These are phyloP conservation scores for Neria commutata DNA, from an alignment of 2,888 invertebrate genomes.

Conservation along the genomic window DNA sequence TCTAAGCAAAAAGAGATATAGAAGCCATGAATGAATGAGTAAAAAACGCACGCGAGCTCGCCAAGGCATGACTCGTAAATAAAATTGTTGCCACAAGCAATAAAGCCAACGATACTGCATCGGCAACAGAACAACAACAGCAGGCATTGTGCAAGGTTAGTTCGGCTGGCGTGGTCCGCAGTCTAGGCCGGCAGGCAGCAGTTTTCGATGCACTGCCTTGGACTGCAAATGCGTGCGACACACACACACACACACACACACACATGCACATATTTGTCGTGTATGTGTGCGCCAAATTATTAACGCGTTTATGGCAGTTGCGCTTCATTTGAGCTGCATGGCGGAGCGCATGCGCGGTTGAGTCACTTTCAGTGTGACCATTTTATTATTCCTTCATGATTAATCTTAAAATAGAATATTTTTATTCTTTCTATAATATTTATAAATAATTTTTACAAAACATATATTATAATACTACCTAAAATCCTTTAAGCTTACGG, in stretches of 20 bases:
- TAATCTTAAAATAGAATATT: no score
- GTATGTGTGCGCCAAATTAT: slow-evolving; percentile 12
- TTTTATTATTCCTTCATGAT: no score
- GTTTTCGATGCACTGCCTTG: background rate
- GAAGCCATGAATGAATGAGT: slow-evolving; percentile 33
- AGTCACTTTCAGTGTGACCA: no score
- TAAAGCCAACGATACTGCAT: slow-evolving; percentile 1
- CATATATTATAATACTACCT: no score
- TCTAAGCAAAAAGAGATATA: background rate
- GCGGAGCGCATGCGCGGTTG: no score
- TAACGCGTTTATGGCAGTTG: slow-evolving; percentile 1
- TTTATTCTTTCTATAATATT: no score
- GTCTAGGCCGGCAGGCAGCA: background rate
- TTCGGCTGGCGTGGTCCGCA: background rate
- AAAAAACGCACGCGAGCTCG: slow-evolving; percentile 37
- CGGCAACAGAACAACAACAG: background rate
- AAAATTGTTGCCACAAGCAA: slow-evolving; percentile 50
- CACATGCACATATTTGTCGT: background rate
- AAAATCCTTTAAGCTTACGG: no score
- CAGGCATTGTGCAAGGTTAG: slow-evolving; percentile 10
- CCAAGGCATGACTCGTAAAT: slow-evolving; percentile 43
- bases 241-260: background rate
- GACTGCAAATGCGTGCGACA: no score
- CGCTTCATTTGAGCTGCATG: no score
- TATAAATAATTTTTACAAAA: no score